phyloP scores from a whole-genome alignment of 1,140 invertebrate genomes.

The Bemisia tabaci region DNA sequence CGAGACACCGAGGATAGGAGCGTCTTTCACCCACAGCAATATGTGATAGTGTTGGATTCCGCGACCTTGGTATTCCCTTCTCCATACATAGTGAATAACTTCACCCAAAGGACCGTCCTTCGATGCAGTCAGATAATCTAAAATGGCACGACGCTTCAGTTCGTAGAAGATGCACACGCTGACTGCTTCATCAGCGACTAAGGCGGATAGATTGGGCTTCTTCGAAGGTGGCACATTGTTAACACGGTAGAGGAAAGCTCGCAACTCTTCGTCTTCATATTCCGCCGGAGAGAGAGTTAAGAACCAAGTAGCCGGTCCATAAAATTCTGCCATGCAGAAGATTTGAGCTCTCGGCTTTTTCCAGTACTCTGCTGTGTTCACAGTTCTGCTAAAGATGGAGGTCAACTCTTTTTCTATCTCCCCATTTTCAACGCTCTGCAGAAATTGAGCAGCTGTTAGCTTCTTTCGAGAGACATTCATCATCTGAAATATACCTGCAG shows the following conservation, averaged over 20 bases:
- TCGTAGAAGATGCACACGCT: conserved; percentile 21
- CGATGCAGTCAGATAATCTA: conserved; percentile 21
- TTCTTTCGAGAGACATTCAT: too few species aligned
- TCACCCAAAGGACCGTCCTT: conserved; percentile 19
- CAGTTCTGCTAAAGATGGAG: conserved; percentile 17
- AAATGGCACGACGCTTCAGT: conserved; percentile 20
- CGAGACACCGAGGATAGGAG: conserved; percentile 14
- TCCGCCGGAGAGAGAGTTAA: conserved; percentile 15
- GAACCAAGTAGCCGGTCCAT: conserved; percentile 17
- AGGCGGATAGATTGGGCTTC: conserved; percentile 16
- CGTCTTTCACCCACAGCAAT: conserved; percentile 19
- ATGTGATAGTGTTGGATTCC: conserved; percentile 19
- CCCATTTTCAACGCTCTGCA: too few species aligned
- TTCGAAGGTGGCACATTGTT: conserved; percentile 14
- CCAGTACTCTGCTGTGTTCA: conserved; percentile 21
- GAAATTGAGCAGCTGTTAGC: too few species aligned
- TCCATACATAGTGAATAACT: conserved; percentile 20
- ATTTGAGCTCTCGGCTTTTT: conserved; percentile 17
- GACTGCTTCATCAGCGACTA: conserved; percentile 22
- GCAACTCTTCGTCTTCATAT: conserved; percentile 16
- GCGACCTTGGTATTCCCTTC: conserved; percentile 20
- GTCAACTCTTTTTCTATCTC: too few species aligned
- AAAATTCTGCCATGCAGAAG: conserved; percentile 17
- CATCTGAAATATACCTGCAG: too few species aligned
- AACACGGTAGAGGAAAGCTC: conserved; percentile 16